Percentiles rank a stretch among this genome's conserved stretches.
These are phyloP conservation scores for Hippocampus abdominalis DNA, from an alignment of 2,113 vertebrate genomes.

Conservation along the genomic window DNA sequence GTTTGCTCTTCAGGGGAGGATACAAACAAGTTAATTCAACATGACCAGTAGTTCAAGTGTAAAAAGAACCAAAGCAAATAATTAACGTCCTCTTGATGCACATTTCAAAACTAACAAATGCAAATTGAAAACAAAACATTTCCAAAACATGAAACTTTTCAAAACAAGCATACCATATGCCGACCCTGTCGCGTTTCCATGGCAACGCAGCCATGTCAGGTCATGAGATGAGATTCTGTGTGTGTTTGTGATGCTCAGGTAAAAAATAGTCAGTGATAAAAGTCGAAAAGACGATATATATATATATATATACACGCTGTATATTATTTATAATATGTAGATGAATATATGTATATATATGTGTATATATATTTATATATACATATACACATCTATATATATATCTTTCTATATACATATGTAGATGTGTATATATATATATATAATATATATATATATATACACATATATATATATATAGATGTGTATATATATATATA, in stretches of 20 bases:
- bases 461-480: too few relatives aligned
- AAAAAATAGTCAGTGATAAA: background rate
- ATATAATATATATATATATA: too few relatives aligned
- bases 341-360: too few relatives aligned
- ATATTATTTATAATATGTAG: too few relatives aligned
- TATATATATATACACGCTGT: too few relatives aligned
- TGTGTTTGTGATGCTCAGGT: background rate
- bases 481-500: too few relatives aligned
- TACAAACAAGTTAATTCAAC: background rate
- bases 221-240: background rate
- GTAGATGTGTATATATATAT: too few relatives aligned
- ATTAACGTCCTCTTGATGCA: background rate
- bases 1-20: background rate
- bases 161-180: background rate
- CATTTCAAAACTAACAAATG: conserved; percentile 3
- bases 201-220: background rate
- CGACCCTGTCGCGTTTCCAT: background rate
- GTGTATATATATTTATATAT: too few relatives aligned
- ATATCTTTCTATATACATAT: too few relatives aligned
- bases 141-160: background rate
- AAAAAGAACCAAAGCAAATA: background rate
- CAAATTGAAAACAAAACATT: background rate
- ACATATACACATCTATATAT: too few relatives aligned
- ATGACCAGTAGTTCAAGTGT: background rate
- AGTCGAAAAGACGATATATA: too few relatives aligned